Percentiles rank a stretch among this genome's conserved stretches.
phyloP scores from a whole-genome alignment of 2,888 invertebrate species.

The Mechanitis mazaeus region DNA sequence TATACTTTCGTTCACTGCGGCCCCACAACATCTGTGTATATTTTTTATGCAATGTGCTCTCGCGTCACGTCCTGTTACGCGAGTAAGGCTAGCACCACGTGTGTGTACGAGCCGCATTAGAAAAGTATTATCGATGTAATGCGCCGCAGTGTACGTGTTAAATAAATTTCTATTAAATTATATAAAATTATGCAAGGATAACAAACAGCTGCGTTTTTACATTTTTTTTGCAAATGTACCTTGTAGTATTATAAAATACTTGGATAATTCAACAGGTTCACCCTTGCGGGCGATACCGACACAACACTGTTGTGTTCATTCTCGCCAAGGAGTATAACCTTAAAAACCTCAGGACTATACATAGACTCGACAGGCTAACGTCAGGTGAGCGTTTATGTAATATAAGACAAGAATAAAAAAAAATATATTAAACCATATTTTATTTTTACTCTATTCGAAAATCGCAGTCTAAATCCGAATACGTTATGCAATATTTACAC shows the following conservation, averaged over 20 bases:
- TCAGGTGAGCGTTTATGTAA: slow-evolving; percentile 78
- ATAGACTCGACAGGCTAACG: slow-evolving; percentile 96
- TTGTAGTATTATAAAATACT: slow-evolving; percentile 8
- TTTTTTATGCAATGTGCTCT: too few species aligned
- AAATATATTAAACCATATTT: background rate
- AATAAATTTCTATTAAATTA: slow-evolving; percentile 2
- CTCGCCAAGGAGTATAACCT: slow-evolving; percentile 96
- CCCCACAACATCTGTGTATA: too few species aligned
- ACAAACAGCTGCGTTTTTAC: background rate
- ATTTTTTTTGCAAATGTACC: background rate
- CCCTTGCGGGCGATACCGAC: slow-evolving; percentile 97
- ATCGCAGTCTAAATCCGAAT: too few species aligned
- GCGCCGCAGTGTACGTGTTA: background rate
- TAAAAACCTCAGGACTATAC: slow-evolving; percentile 94
- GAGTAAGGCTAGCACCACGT: too few species aligned
- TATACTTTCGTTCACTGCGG: background rate
- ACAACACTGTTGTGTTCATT: slow-evolving; percentile 97
- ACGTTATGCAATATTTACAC: background rate
- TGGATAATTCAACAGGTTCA: slow-evolving; percentile 83
- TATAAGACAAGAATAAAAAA: background rate
- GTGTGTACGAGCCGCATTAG: too few species aligned
- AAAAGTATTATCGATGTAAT: too few species aligned
- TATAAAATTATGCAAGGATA: background rate
- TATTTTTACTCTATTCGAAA: too few species aligned
- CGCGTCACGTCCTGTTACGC: too few species aligned